Evolutionary conservation across 2,888 invertebrate species (phyloP).

Genomic region (Chromoteleia sp.): DNA sequence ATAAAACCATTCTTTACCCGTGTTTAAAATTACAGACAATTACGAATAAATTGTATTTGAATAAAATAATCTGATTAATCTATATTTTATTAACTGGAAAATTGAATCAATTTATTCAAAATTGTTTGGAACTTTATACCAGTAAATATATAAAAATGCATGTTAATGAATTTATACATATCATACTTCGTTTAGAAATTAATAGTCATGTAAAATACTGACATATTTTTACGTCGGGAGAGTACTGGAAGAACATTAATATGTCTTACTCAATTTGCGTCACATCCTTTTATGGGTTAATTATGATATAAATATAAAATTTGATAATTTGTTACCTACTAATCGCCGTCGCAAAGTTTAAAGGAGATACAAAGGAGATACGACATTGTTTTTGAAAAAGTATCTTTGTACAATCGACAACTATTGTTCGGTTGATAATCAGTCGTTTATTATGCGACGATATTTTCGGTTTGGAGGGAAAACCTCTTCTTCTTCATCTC

Average conservation of each 20-base stretch:
- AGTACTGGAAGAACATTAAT: slow-evolving; percentile 17
- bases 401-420: slow-evolving; percentile 54
- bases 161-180: too few relatives aligned
- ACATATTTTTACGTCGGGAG: slow-evolving; percentile 13
- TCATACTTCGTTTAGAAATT: slow-evolving; percentile 38
- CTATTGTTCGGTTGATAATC: slow-evolving; percentile 53
- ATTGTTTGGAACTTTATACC: too few relatives aligned
- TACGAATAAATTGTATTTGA: too few relatives aligned
- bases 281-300: slow-evolving; percentile 4
- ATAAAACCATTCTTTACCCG: too few relatives aligned
- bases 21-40: too few relatives aligned
- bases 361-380: slow-evolving; percentile 18
- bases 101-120: too few relatives aligned
- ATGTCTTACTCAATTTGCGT: neutral
- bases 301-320: slow-evolving; percentile 50
- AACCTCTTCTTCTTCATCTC: slow-evolving; percentile 85
- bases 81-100: too few relatives aligned
- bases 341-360: slow-evolving; percentile 8
- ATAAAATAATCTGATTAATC: too few relatives aligned
- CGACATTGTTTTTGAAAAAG: slow-evolving; percentile 48
- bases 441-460: slow-evolving; percentile 85
- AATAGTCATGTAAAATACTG: slow-evolving; percentile 48
- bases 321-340: slow-evolving; percentile 29
- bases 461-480: slow-evolving; percentile 86
- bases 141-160: too few relatives aligned